Evolutionary conservation across 1,140 invertebrate species (phyloP), one percentile per base, ranked within the genome.

Genomic region (Eueides isabella): DNA sequence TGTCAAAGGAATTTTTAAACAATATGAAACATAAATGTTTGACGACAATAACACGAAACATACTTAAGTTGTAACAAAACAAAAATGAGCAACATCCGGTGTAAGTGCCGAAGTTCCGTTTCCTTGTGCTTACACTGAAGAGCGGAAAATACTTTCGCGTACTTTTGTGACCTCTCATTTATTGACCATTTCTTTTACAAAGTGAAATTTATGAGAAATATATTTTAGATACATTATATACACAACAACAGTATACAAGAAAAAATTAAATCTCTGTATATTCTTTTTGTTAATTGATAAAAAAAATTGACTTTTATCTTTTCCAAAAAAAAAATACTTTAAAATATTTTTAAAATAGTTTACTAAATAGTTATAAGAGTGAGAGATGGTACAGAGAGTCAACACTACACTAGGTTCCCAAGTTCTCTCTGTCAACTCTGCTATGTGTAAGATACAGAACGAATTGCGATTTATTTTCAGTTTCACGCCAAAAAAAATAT

Each of bases 31-130:
- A 44, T 7, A n/a, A 44, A n/a, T 44, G 41, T 0, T 5, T 7
- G n/a, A 44, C 5, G 5, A 44, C 2, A 9, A 26, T 11, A 55
- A 55, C 9, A 2, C 48, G 48, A 5, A 55, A 55, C 11, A 26
- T 55, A 38, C 1, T 2, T 14, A 38, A 55, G 14, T 16, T 16
- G 16, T 19, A 63, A 63, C n/a, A 63, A 67, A 67, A 12, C 35
- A n/a, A 41, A 26, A 38, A 66, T 28, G 35, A 28, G 6, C 12
- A 48, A 11, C 41, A 44, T 67, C 66, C 16, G 66, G 66, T 14
- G 35, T 2, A 67, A 44, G 48, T 48, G 66, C 41, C 26, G 66
- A 67, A 48, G 30, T 67, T 48, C 41, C 41, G n/a, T 30, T 67
- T 67, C 35, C 33, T n/a, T 38, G 33, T 35, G 26, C 41, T 14